Evolutionary conservation across 2,797 vertebrate genomes (phyloP).

Genomic region (Eulemur rubriventer): DNA sequence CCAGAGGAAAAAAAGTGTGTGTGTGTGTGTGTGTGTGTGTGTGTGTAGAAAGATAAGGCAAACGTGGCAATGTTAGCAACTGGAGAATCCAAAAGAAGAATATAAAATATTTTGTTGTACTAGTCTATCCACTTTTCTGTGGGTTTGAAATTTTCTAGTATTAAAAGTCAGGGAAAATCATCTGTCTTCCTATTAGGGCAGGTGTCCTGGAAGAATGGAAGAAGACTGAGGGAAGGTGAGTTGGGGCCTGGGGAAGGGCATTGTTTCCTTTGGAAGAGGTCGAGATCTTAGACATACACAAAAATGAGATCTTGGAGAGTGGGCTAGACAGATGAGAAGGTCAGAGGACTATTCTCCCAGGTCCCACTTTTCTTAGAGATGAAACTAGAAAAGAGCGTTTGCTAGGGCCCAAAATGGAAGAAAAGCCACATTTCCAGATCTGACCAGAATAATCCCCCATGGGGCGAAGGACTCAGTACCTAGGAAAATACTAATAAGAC

Average conservation of each 20-base stretch:
- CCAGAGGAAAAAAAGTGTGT: not conserved
- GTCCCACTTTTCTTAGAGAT: not conserved
- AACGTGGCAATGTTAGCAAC: not conserved
- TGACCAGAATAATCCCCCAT: too few relatives aligned
- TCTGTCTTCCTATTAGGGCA: not conserved
- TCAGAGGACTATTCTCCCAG: not conserved
- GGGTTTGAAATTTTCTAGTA: not conserved
- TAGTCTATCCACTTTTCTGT: not conserved
- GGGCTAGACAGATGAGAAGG: not conserved
- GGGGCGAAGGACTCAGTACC: not conserved
- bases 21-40: not conserved
- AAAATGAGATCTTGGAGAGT: not conserved
- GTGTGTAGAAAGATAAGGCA: not conserved
- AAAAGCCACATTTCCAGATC: not conserved
- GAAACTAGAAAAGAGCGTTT: not conserved
- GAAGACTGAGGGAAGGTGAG: not conserved
- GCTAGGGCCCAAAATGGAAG: not conserved
- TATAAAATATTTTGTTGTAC: not conserved
- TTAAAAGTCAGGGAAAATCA: not conserved
- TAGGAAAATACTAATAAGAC: not conserved
- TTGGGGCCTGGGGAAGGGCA: not conserved
- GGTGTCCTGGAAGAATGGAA: not conserved
- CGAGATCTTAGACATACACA: not conserved
- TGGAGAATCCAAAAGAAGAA: not conserved
- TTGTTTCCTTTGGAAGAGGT: not conserved